Conservation (phyloP, 2,113 vertebrate species). For the Neofelis nebulosa region DNA sequence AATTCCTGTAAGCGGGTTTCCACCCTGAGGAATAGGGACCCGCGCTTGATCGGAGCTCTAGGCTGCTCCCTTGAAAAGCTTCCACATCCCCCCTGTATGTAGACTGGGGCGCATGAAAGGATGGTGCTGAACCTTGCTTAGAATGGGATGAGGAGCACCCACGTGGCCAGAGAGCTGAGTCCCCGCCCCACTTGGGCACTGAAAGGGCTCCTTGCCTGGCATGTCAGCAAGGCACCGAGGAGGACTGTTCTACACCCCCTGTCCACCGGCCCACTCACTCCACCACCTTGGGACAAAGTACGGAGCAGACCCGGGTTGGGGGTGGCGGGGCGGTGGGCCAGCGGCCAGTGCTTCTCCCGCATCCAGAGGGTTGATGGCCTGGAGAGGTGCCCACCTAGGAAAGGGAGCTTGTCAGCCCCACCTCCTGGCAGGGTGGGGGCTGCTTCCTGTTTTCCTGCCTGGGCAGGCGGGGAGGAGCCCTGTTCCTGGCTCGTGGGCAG, state of each 20-base stretch:
- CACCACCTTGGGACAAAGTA: neutral
- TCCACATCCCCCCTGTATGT: neutral
- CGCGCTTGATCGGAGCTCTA: neutral
- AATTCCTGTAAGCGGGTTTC: neutral
- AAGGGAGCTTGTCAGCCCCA: constrained; percentile 60
- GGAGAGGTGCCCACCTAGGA: constrained; percentile 71
- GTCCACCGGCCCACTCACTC: too few species aligned
- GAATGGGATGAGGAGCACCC: neutral
- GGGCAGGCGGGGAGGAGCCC: constrained; percentile 57
- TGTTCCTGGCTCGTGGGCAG: constrained; percentile 1
- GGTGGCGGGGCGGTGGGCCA: fast-evolving
- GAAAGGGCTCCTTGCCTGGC: neutral
- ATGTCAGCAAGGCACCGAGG: neutral
- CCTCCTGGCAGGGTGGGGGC: constrained; percentile 56
- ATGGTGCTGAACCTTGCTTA: neutral
- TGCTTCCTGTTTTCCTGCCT: constrained; percentile 76
- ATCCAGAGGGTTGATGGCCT: constrained; percentile 25
- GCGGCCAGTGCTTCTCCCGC: neutral
- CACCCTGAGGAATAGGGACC: neutral
- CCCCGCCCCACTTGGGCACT: neutral
- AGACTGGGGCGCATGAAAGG: neutral
- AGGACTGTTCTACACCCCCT: fast-evolving
- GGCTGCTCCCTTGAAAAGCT: neutral
- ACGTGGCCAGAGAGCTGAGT: neutral
- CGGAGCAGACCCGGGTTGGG: neutral